Evolutionary conservation across 2,797 vertebrate species (phyloP).

Genomic region (Chloroceryle inda): DNA sequence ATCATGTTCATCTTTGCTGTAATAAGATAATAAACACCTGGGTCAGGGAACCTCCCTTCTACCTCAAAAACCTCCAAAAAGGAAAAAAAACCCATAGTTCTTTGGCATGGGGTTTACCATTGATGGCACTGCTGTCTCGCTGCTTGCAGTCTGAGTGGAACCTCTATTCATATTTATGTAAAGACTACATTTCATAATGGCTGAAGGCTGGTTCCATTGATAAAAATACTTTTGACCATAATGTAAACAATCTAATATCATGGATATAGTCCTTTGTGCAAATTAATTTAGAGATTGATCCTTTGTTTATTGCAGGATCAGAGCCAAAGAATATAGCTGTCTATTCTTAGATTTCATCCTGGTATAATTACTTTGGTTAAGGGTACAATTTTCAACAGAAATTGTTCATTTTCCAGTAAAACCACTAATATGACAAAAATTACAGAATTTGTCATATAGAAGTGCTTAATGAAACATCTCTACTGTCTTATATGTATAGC

Average conservation of each 20-base stretch:
- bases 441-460: background rate
- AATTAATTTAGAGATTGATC: background rate
- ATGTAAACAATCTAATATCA: background rate
- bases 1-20: background rate
- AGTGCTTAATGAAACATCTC: background rate
- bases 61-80: too few relatives aligned
- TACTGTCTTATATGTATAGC: background rate
- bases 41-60: too few relatives aligned
- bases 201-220: background rate
- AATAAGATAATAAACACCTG: background rate
- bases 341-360: slow-evolving; percentile 1
- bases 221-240: background rate
- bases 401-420: slow-evolving; percentile 10
- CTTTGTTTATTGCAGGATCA: background rate
- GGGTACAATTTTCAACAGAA: background rate
- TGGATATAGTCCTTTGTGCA: background rate
- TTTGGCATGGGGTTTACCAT: too few relatives aligned
- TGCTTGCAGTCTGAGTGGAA: too few relatives aligned
- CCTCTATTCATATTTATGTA: background rate
- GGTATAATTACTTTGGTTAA: background rate
- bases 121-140: too few relatives aligned
- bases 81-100: too few relatives aligned
- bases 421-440: background rate
- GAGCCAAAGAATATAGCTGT: background rate
- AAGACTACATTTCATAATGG: background rate